Percentiles rank a stretch among this genome's conserved stretches.
phyloP scores from a whole-genome alignment of 1,140 invertebrate species.

The Papilio polytes region DNA sequence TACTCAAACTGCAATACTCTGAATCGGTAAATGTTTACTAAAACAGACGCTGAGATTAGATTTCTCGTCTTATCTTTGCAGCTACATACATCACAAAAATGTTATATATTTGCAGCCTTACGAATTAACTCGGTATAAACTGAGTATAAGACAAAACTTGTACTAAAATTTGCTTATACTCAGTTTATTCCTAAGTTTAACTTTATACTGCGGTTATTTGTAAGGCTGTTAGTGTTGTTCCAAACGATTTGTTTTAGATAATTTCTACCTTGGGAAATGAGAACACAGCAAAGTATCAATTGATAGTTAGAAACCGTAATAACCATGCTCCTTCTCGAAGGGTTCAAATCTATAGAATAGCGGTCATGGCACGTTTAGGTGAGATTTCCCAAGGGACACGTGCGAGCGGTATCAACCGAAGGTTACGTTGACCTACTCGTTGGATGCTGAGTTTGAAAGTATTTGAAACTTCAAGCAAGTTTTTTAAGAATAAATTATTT shows the following conservation, averaged over 20 bases:
- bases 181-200: too few relatives aligned
- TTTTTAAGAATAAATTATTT: not conserved
- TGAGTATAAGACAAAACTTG: too few relatives aligned
- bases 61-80: too few relatives aligned
- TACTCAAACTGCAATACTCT: too few relatives aligned
- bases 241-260: not conserved
- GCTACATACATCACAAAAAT: too few relatives aligned
- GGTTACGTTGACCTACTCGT: constrained; percentile 1
- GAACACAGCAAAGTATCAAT: not conserved
- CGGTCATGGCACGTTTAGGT: constrained; percentile 6
- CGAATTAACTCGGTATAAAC: too few relatives aligned
- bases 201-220: too few relatives aligned
- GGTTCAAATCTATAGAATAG: constrained; percentile 8
- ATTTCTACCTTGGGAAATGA: not conserved
- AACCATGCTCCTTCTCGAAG: not conserved
- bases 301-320: not conserved
- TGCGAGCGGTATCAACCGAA: not conserved
- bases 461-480: not conserved
- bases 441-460: not conserved
- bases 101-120: too few relatives aligned
- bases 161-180: too few relatives aligned
- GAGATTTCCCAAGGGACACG: constrained; percentile 19
- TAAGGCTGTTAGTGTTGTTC: too few relatives aligned
- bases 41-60: not conserved
- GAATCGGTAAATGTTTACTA: not conserved